Evolutionary conservation across 2,113 vertebrate genomes (phyloP), one percentile per base, ranked within the genome.

Genomic region (Pogonocichla stellata): DNA sequence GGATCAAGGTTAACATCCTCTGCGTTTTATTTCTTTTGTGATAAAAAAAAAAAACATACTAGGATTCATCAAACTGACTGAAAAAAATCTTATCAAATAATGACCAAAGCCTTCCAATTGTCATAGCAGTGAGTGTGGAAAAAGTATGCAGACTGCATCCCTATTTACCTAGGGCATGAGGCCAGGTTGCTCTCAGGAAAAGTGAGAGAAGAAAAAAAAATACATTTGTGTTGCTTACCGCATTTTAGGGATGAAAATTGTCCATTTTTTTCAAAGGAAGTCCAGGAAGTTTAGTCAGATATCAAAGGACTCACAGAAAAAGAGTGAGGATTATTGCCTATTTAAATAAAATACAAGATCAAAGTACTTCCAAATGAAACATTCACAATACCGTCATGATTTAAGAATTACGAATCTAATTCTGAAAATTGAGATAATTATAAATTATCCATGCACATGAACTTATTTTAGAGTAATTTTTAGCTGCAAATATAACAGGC

Each of bases 1-100:
- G 95, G 94, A 91, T 92, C 84, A 92, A 93, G 74, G 73, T 42
- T 91, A 48, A 60, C 65, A 64, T 61, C 80, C 58, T 73, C 78
- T 16, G 45, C 70, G 54, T 42, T 90, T 90, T 87, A 86, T 73
- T 96, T 80, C 38, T 90, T 77, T 58, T 67, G 33, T 69, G 67
- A n/a, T n/a, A 42, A 94, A 82, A 42, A 94, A 82, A 58, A 73
- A 48, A 25, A 17, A 2, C 23, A 33, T 48, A 50, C 47, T 77
- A 77, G 14, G 57, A 51, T 70, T 91, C 33, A 86, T 71, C 61
- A 79, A 96, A 79, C 28, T 83, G 75, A 72, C 38, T 53, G 40
- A 85, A 75, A 65, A 75, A n/a, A 4, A 57, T 42, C 23, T 80
- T 62, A 66, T 64, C 58, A 92, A 95, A 91, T 81, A 88, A 74